phyloP scores from a whole-genome alignment of 2,797 vertebrate species.

The Argya squamiceps region DNA sequence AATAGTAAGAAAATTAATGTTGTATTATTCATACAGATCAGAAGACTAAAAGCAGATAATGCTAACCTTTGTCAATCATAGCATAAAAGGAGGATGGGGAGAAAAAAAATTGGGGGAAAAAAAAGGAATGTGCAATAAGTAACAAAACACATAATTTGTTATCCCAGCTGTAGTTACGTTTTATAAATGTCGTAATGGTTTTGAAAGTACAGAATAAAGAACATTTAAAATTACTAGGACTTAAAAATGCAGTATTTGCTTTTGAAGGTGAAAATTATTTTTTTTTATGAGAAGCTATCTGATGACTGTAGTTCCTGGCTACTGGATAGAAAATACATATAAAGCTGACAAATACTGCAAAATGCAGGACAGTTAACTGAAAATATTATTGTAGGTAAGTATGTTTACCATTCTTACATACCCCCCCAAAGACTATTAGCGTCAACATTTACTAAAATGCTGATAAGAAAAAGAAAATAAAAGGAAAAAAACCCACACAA shows the following conservation, averaged over 20 bases:
- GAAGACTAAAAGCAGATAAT: conserved; percentile 16
- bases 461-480: neutral
- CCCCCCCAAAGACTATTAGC: neutral
- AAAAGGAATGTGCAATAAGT: neutral
- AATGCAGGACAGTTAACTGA: neutral
- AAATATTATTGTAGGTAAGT: neutral
- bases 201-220: neutral
- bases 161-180: neutral
- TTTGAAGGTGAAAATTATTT: neutral
- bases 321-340: neutral
- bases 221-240: neutral
- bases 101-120: accelerated
- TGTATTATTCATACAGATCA: conserved; percentile 39
- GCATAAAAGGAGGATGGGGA: neutral
- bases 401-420: neutral
- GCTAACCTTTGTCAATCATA: conserved; percentile 9
- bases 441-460: neutral
- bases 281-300: neutral
- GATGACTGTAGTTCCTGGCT: neutral
- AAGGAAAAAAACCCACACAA: neutral
- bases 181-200: neutral
- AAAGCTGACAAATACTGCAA: neutral
- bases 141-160: neutral
- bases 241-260: neutral
- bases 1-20: conserved; percentile 25